Evolutionary conservation across 2,888 invertebrate genomes (phyloP).

Genomic region (Campoplex capitator): DNA sequence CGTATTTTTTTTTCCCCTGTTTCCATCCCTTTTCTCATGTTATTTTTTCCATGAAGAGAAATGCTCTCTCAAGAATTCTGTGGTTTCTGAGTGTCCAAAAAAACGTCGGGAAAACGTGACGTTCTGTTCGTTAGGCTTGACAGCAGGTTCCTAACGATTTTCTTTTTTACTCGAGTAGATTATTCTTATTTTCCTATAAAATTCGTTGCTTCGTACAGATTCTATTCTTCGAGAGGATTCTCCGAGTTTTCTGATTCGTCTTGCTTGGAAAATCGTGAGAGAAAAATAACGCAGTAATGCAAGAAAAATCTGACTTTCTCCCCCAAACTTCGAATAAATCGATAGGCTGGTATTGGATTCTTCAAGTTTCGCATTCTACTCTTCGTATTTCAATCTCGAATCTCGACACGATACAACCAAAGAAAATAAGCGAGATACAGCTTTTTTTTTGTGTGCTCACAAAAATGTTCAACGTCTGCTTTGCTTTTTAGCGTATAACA

Average conservation of each 20-base stretch:
- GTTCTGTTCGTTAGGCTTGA: not conserved
- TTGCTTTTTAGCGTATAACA: not conserved
- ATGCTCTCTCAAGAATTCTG: slow-evolving; percentile 3
- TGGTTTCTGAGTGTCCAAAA: not conserved
- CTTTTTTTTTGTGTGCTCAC: slow-evolving; percentile 33
- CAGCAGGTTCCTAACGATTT: not conserved
- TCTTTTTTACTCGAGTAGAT: not conserved
- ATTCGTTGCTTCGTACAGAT: not conserved
- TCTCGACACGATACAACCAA: not conserved
- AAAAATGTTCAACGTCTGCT: slow-evolving; percentile 19
- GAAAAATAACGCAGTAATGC: slow-evolving; percentile 18
- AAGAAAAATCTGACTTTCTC: slow-evolving; percentile 38
- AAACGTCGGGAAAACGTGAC: not conserved
- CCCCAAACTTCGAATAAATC: slow-evolving; percentile 51
- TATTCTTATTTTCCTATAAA: not conserved
- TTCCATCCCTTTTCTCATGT: slow-evolving; percentile 5
- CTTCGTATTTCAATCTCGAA: slow-evolving; percentile 47
- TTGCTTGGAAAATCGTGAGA: slow-evolving; percentile 4
- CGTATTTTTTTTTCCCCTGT: slow-evolving; percentile 13
- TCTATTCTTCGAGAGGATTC: not conserved
- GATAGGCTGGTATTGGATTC: slow-evolving; percentile 41
- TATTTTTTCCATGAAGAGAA: slow-evolving; percentile 37
- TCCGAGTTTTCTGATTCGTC: not conserved
- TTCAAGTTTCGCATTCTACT: slow-evolving; percentile 43
- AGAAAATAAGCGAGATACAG: not conserved